A percentile compares a stretch with the other conserved stretches of the same genome.
phyloP scores from a whole-genome alignment of 2,113 vertebrate species.

The Orientallactaga bullata region DNA sequence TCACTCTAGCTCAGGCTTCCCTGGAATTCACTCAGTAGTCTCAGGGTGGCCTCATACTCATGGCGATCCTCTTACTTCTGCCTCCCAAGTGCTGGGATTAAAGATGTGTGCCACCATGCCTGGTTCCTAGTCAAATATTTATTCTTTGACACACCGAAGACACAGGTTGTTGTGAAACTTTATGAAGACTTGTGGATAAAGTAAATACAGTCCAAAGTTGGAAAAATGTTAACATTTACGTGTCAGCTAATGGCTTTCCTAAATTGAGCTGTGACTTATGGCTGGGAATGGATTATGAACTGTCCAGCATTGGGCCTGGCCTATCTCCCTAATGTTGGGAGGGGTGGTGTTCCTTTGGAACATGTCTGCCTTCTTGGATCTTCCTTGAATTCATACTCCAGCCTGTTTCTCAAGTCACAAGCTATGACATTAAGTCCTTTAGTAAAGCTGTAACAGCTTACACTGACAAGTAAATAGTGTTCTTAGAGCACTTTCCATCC shows the following conservation, averaged over 20 bases:
- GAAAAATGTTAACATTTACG: not conserved
- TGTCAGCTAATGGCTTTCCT: not conserved
- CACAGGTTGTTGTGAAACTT: not conserved
- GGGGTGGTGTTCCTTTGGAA: not conserved
- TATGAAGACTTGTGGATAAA: not conserved
- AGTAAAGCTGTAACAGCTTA: not conserved
- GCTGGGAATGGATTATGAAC: not conserved
- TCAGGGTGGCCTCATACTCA: too few species aligned
- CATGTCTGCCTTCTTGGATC: slow-evolving; percentile 4
- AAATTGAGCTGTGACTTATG: not conserved
- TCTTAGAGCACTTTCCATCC: not conserved
- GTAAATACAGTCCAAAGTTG: not conserved
- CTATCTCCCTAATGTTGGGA: not conserved
- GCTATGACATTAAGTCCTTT: not conserved
- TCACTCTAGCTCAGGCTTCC: too few species aligned
- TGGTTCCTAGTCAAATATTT: not conserved
- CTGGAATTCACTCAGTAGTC: too few species aligned
- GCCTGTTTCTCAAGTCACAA: not conserved
- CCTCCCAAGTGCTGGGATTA: too few species aligned
- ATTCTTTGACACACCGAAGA: not conserved
- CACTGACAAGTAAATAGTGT: not conserved
- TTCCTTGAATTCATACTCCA: not conserved
- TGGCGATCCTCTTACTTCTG: too few species aligned
- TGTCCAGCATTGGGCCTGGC: not conserved
- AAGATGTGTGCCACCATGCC: too few species aligned